Percentiles rank a stretch among this genome's conserved stretches.
Evolutionary conservation across 2,888 invertebrate genomes (phyloP).

Genomic region (Agrochola litura): DNA sequence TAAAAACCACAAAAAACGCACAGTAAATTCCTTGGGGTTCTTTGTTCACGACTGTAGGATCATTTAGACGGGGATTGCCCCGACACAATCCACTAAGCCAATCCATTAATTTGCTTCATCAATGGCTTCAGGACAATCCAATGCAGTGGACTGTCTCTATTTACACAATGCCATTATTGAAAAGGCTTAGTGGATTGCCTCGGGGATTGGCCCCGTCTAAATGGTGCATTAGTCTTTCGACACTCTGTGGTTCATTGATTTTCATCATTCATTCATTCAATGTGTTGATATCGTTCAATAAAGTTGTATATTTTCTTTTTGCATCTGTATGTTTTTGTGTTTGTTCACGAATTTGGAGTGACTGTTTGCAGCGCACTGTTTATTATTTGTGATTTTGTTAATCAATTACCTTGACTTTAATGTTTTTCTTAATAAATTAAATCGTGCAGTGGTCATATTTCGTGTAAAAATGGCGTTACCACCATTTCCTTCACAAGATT

Average conservation of each 20-base stretch:
- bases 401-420: conserved; percentile 24
- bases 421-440: conserved; percentile 20
- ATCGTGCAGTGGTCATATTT: conserved; percentile 40
- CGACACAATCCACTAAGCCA: too few relatives aligned
- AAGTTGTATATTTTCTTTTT: conserved; percentile 2
- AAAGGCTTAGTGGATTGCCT: too few relatives aligned
- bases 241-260: neutral
- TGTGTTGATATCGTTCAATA: neutral
- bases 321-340: conserved; percentile 43
- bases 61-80: too few relatives aligned
- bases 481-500: conserved; percentile 85
- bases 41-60: too few relatives aligned
- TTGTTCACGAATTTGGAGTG: conserved; percentile 38
- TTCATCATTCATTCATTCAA: neutral
- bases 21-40: too few relatives aligned
- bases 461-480: conserved; percentile 79
- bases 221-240: too few relatives aligned
- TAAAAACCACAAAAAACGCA: too few relatives aligned
- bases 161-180: too few relatives aligned
- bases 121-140: too few relatives aligned
- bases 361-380: conserved; percentile 44
- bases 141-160: too few relatives aligned
- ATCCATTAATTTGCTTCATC: too few relatives aligned
- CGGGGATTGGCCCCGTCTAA: too few relatives aligned
- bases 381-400: conserved; percentile 50